Conservation (phyloP, 2,888 invertebrate species). For the Marronus borbonicus region DNA sequence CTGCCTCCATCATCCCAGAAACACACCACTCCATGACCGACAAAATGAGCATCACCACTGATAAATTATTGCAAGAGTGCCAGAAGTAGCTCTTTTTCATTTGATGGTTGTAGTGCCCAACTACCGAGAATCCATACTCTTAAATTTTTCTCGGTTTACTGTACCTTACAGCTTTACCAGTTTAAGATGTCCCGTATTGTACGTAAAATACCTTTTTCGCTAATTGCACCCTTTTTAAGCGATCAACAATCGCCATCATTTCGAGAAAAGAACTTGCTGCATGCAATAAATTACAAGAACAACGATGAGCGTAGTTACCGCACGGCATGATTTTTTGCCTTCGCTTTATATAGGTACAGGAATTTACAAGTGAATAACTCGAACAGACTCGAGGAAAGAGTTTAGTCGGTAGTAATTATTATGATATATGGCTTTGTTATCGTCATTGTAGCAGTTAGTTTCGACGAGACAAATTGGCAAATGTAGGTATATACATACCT, state of each 20-base stretch:
- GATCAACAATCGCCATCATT: not conserved
- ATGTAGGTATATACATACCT: not conserved
- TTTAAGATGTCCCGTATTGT: not conserved
- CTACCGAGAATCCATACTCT: too few species aligned
- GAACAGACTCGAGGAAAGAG: not conserved
- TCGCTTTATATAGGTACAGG: not conserved
- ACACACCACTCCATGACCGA: too few species aligned
- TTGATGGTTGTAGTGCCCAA: too few species aligned
- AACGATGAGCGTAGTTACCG: not conserved
- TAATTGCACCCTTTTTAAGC: not conserved
- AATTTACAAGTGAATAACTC: too few species aligned
- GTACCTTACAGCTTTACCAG: constrained; percentile 49
- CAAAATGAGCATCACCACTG: too few species aligned
- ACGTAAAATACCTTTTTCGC: not conserved
- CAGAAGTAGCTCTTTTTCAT: too few species aligned
- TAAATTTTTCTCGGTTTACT: too few species aligned
- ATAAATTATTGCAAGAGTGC: too few species aligned
- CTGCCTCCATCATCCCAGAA: too few species aligned
- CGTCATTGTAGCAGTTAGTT: constrained; percentile 53
- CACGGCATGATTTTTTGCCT: not conserved
- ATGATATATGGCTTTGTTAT: constrained; percentile 55
- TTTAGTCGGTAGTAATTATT: constrained; percentile 55
- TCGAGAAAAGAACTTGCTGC: not conserved
- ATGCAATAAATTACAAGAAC: not conserved
- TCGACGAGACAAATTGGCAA: constrained; percentile 54